These are phyloP conservation scores for Lissocephala sabroskyi DNA, from an alignment of 2,888 invertebrate genomes.

Conservation along the genomic window DNA sequence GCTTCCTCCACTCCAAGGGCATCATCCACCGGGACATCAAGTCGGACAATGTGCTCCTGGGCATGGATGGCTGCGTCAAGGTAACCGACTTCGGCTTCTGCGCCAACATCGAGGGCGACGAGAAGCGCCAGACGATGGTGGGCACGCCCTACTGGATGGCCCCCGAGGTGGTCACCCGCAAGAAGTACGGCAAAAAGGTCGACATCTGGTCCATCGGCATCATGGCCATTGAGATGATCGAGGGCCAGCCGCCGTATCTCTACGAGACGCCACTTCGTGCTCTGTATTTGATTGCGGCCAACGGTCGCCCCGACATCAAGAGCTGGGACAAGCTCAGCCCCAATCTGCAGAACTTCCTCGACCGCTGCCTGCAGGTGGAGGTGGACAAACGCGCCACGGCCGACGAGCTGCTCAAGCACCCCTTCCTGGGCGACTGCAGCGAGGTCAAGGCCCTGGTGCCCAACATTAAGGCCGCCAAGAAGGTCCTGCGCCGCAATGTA, in stretches of 20 bases:
- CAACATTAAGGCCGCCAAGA: slow-evolving; percentile 92
- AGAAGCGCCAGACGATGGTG: slow-evolving; percentile 97
- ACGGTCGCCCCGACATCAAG: slow-evolving; percentile 93
- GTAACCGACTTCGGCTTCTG: slow-evolving; percentile 99
- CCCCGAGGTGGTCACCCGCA: slow-evolving; percentile 92
- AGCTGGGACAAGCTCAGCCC: slow-evolving; percentile 85
- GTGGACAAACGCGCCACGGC: slow-evolving; percentile 91
- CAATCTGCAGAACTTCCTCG: slow-evolving; percentile 86
- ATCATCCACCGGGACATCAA: slow-evolving; percentile 97
- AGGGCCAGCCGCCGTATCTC: slow-evolving; percentile 97
- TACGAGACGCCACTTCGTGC: slow-evolving; percentile 94
- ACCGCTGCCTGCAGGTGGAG: slow-evolving; percentile 92
- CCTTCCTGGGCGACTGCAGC: slow-evolving; percentile 89
- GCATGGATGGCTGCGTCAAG: slow-evolving; percentile 93
- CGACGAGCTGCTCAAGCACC: slow-evolving; percentile 89
- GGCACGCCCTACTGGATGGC: slow-evolving; percentile 99
- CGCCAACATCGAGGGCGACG: slow-evolving; percentile 94
- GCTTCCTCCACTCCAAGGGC: slow-evolving; percentile 90
- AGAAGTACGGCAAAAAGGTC: slow-evolving; percentile 94
- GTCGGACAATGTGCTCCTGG: slow-evolving; percentile 96
- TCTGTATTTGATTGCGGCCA: slow-evolving; percentile 94
- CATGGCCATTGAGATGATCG: slow-evolving; percentile 95
- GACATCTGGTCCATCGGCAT: slow-evolving; percentile 98
- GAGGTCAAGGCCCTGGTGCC: slow-evolving; percentile 88
- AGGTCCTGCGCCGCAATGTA: slow-evolving; percentile 76